phyloP scores from a whole-genome alignment of 2,888 invertebrate genomes.

The Caenorhabditis macrosperma region DNA sequence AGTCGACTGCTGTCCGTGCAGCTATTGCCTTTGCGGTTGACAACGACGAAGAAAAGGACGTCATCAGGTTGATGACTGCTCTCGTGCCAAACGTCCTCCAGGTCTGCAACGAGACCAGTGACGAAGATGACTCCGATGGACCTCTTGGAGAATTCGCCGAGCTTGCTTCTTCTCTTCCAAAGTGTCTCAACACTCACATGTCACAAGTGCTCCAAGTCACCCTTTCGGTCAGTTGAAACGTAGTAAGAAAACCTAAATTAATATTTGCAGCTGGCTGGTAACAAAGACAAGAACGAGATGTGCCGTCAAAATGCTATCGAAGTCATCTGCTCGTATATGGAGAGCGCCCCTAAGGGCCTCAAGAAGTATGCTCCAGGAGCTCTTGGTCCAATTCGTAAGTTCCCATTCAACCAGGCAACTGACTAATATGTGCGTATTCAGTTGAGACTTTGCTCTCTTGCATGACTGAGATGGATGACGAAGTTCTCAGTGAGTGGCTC shows the following conservation, averaged over 20 bases:
- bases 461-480: slow-evolving; percentile 95
- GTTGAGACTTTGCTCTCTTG: slow-evolving; percentile 92
- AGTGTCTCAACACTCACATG: slow-evolving; percentile 92
- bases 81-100: slow-evolving; percentile 84
- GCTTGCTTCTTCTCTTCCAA: slow-evolving; percentile 92
- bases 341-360: slow-evolving; percentile 96
- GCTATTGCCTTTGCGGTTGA: slow-evolving; percentile 88
- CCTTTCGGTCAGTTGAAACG: slow-evolving; percentile 85
- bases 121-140: slow-evolving; percentile 87
- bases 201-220: slow-evolving; percentile 91
- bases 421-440: slow-evolving; percentile 30
- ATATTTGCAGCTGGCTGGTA: slow-evolving; percentile 68
- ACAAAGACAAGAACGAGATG: slow-evolving; percentile 82
- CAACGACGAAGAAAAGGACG: slow-evolving; percentile 93
- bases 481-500: slow-evolving; percentile 90
- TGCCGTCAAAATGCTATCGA: slow-evolving; percentile 94
- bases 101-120: slow-evolving; percentile 88
- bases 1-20: slow-evolving; percentile 83
- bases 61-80: slow-evolving; percentile 88
- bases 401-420: neutral
- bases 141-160: slow-evolving; percentile 94
- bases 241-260: neutral
- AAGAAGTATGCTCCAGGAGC: slow-evolving; percentile 92
- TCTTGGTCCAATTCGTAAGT: slow-evolving; percentile 84
- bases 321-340: slow-evolving; percentile 89